phyloP scores from a whole-genome alignment of 2,797 vertebrate genomes.

The Trichosurus vulpecula region DNA sequence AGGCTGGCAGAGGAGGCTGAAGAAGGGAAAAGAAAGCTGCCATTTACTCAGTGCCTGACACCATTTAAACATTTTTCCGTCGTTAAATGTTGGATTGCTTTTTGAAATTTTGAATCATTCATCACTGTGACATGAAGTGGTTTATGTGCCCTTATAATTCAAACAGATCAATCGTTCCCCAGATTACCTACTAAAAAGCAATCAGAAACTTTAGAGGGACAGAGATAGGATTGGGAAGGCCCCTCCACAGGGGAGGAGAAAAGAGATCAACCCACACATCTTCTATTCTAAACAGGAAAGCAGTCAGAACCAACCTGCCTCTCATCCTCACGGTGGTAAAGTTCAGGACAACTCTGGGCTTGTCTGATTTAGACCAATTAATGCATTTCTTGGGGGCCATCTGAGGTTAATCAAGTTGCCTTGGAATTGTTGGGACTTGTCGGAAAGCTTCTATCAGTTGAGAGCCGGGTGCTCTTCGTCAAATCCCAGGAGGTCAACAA shows the following conservation, averaged over 20 bases:
- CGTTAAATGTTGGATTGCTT: constrained; percentile 75
- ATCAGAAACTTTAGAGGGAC: constrained; percentile 68
- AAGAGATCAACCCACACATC: constrained; percentile 39
- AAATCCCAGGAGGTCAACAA: neutral
- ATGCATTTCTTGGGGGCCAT: neutral
- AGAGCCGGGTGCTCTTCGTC: neutral
- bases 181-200: constrained; percentile 73
- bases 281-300: constrained; percentile 7
- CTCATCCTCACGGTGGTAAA: constrained; percentile 49
- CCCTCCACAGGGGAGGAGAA: constrained; percentile 51
- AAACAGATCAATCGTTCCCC: constrained; percentile 72
- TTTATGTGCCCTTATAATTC: constrained; percentile 73
- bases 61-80: constrained; percentile 77
- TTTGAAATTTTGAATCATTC: constrained; percentile 79
- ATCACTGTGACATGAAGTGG: constrained; percentile 71
- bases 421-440: fast-evolving
- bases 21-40: constrained; percentile 80
- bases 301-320: fast-evolving
- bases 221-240: constrained; percentile 37
- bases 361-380: neutral
- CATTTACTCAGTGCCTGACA: constrained; percentile 80
- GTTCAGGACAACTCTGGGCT: neutral
- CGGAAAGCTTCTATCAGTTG: neutral
- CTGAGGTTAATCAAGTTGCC: neutral
- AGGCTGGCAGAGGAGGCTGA: constrained; percentile 77